Percentiles rank a stretch among this genome's conserved stretches.
These are phyloP conservation scores for Hypolimnas misippus DNA, from an alignment of 2,888 invertebrate genomes.

Conservation along the genomic window DNA sequence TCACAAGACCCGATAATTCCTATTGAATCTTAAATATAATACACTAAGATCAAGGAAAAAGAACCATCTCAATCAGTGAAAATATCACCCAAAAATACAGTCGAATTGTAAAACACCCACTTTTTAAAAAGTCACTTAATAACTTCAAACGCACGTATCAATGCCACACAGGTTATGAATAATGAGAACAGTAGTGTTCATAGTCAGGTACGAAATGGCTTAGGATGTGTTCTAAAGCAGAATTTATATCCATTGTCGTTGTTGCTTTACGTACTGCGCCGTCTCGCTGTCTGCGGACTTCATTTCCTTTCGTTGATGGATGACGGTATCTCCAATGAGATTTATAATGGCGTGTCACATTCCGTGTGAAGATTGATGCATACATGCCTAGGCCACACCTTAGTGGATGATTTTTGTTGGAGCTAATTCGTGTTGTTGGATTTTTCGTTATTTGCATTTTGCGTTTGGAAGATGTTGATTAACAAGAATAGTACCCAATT, in stretches of 20 bases:
- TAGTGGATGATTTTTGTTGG: conserved; percentile 12
- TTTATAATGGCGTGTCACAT: conserved; percentile 81
- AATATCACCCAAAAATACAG: too few relatives aligned
- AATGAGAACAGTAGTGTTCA: conserved; percentile 2
- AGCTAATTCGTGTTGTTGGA: conserved; percentile 2
- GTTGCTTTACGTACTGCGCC: conserved; percentile 37
- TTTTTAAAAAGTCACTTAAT: too few relatives aligned
- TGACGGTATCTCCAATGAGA: conserved; percentile 80
- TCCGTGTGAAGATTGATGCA: conserved; percentile 57
- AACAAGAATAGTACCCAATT: not conserved
- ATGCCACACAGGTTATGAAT: not conserved
- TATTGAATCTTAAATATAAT: too few relatives aligned
- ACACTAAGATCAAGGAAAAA: too few relatives aligned
- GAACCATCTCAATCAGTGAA: too few relatives aligned
- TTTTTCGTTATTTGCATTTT: not conserved
- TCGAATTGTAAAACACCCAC: too few relatives aligned
- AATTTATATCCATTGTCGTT: conserved; percentile 32
- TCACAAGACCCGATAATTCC: too few relatives aligned
- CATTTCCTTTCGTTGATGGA: conserved; percentile 81
- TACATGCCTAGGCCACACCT: conserved; percentile 36
- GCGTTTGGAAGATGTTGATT: not conserved
- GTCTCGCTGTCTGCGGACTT: conserved; percentile 56
- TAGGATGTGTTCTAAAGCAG: conserved; percentile 25
- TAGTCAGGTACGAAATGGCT: conserved; percentile 11
- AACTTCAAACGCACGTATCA: not conserved